Evolutionary conservation across 1,140 invertebrate species (phyloP).

Genomic region (Uloborus diversus): DNA sequence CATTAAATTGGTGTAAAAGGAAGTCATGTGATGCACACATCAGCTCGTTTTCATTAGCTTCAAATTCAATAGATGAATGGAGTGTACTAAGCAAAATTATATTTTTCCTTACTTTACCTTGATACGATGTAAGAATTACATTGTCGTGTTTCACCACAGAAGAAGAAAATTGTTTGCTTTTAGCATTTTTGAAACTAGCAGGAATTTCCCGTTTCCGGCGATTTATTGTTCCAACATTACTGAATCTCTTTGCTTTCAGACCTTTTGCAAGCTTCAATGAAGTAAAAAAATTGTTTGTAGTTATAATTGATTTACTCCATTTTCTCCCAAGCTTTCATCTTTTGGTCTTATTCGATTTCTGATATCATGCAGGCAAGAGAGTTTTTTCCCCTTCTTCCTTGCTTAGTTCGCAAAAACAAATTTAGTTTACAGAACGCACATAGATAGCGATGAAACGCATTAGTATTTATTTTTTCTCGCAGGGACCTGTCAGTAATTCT

Average conservation of each 20-base stretch:
- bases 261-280: background rate
- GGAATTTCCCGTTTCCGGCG: background rate
- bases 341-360: background rate
- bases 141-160: no score
- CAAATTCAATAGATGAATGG: slow-evolving; percentile 2
- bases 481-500: no score
- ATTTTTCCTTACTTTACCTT: background rate
- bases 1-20: no score
- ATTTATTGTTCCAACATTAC: background rate
- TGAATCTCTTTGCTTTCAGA: background rate
- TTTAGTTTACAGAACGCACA: no score
- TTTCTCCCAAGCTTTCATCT: background rate
- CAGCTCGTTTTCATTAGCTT: background rate
- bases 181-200: background rate
- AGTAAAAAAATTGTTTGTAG: background rate
- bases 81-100: background rate
- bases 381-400: no score
- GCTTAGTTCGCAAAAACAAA: no score
- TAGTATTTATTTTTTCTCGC: no score
- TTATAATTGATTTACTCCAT: background rate
- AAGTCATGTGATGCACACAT: no score
- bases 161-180: background rate
- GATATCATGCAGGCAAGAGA: no score
- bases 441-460: no score
- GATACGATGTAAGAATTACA: background rate